Base-by-base conservation (phyloP, 2,113 vertebrate species). In the Chionomys nivalis region DNA sequence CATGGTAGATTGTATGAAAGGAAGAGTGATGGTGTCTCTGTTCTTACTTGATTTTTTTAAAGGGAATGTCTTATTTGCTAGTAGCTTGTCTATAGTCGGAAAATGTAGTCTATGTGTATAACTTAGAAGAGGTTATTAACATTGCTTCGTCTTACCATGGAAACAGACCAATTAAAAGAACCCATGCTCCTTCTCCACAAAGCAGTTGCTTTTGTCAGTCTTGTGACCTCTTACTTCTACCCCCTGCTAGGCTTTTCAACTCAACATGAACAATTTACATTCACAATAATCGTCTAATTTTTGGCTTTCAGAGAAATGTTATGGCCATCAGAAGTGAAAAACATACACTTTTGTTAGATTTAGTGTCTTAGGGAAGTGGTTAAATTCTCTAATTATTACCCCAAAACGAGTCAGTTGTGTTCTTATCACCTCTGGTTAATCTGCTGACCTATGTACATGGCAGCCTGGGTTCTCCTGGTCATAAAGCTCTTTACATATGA, bases 91-190 rank as follows among this genome's bases (percentile, higher is more conserved):
- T 83, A 36, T 12, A 58, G 4, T 79, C 33, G 28, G 17, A n/a
- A 73, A 91, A 55, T 83, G 97, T 94, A 91, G 12, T 44, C 52
- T 89, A 2, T 0, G 58, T 26, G 36, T 49, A 87, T 76, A 94
- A 73, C 92, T 98, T 95, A 85, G 92, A 96, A 93, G 94, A 92
- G 7, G 28, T 77, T 97, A 97, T 97, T 97, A 97, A 94, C 81
- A 92, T 96, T 77, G 95, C 90, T 93, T 39, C n/a, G 87, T 89
- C 55, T 96, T 81, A 91, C 85, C 4, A 17, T 93, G 87, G 90
- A 97, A 96, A 94, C 88, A 95, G 70, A 94, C 88, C 78, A 97
- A 89, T 98, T 95, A 93, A 21, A 1, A 94, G 82, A 95, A 49
- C 89, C 81, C 70, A 92, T 90, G 82, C 73, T 33, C 26, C 7